phyloP scores from a whole-genome alignment of 2,888 invertebrate genomes.

The Drosophila subsilvestris region DNA sequence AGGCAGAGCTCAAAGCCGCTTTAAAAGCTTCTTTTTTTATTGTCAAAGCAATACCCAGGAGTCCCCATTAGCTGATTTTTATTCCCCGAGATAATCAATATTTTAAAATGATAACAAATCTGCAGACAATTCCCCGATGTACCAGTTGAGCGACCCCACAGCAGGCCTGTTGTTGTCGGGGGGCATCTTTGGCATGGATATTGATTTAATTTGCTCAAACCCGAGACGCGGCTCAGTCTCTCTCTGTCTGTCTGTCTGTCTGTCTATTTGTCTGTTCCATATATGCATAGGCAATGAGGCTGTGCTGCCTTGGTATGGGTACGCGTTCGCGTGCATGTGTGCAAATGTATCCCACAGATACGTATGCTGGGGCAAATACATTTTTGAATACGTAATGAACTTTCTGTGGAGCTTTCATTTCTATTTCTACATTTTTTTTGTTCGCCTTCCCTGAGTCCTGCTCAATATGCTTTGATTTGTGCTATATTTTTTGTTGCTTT shows the following conservation, averaged over 20 bases:
- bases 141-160: constrained; percentile 26
- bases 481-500: constrained; percentile 25
- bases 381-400: constrained; percentile 76
- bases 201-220: constrained; percentile 66
- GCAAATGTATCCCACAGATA: constrained; percentile 40
- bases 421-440: constrained; percentile 13
- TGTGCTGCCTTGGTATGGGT: neutral
- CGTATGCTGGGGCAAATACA: constrained; percentile 47
- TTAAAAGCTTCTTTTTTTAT: neutral
- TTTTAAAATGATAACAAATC: constrained; percentile 47
- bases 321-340: constrained; percentile 8
- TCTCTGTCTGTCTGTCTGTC: neutral
- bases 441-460: constrained; percentile 2
- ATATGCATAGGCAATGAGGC: constrained; percentile 30
- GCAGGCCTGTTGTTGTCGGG: constrained; percentile 35
- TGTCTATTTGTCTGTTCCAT: constrained; percentile 9
- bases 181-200: constrained; percentile 42
- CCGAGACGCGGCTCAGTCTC: constrained; percentile 1
- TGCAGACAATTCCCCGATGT: constrained; percentile 45
- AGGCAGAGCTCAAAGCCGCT: neutral
- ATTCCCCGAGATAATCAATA: constrained; percentile 43
- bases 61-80: constrained; percentile 39
- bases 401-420: constrained; percentile 27
- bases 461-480: constrained; percentile 42
- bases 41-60: constrained; percentile 4